phyloP scores from a whole-genome alignment of 2,797 vertebrate species.

The Cyprinodon diabolis region DNA sequence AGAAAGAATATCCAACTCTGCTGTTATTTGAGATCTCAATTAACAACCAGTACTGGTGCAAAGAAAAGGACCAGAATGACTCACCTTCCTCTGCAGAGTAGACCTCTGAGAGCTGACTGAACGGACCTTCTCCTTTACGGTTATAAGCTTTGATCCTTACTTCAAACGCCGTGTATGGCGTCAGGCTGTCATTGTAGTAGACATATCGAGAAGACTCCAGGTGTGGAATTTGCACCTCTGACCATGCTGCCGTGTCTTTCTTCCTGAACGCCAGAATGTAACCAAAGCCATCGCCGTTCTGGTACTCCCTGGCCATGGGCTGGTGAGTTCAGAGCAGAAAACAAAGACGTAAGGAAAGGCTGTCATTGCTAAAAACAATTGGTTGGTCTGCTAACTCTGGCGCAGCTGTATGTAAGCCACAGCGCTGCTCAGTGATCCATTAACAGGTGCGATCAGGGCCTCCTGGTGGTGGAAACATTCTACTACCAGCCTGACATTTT shows the following conservation, averaged over 20 bases:
- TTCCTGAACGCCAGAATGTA: slow-evolving; percentile 90
- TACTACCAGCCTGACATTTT: not conserved
- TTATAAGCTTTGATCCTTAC: slow-evolving; percentile 95
- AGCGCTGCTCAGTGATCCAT: not conserved
- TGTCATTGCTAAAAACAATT: not conserved
- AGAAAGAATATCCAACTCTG: no score
- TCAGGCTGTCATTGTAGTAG: slow-evolving; percentile 88
- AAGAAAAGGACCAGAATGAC: slow-evolving; percentile 6
- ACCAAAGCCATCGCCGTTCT: slow-evolving; percentile 94
- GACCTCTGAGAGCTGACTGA: slow-evolving; percentile 89
- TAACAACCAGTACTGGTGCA: not conserved
- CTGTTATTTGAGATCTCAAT: not conserved
- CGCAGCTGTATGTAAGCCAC: not conserved
- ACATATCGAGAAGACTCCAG: slow-evolving; percentile 91
- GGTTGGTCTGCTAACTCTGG: not conserved
- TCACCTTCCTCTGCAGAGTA: slow-evolving; percentile 96
- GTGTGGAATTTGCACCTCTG: slow-evolving; percentile 76
- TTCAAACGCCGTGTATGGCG: slow-evolving; percentile 91
- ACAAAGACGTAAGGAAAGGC: not conserved
- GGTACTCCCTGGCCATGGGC: slow-evolving; percentile 91
- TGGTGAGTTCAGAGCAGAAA: slow-evolving; percentile 52
- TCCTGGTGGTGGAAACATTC: not conserved
- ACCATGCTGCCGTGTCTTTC: slow-evolving; percentile 82
- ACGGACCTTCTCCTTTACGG: slow-evolving; percentile 90
- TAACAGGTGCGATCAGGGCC: not conserved